Evolutionary conservation across 2,888 invertebrate genomes (phyloP), one percentile per base, ranked within the genome.

Genomic region (Protodeltote pygarga): DNA sequence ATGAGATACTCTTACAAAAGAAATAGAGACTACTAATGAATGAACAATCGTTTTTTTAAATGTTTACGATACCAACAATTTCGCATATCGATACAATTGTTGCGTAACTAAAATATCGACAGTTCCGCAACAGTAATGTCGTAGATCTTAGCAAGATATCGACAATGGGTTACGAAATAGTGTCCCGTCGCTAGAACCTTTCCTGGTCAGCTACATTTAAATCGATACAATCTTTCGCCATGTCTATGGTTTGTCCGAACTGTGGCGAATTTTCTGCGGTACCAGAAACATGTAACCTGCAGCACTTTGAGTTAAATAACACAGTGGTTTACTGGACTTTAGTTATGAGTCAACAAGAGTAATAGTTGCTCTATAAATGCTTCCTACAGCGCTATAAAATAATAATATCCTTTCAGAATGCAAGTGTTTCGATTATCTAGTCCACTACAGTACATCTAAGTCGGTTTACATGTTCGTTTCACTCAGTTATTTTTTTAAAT

Each of bases 181-280:
- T 58, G 53, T 71, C 69, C 75, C 62, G 63, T 61, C 69, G 2
- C 73, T 51, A 29, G 23, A 45, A 49, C 52, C 54, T 69, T 83
- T 83, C 81, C 83, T 77, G 73, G 73, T 74, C 51, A 47, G 69
- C 65, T 64, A 64, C 51, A 73, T 71, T 73, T 68, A 55, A 71
- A 67, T 68, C 47, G 54, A 47, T 54, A 49, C 41, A 51, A 59
- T 64, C 47, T 64, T 31, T 64, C 40, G 28, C 42, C 65, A 58
- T 65, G 60, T 29, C 59, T 49, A 64, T 5, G 20, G 33, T 8
- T 27, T 27, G 32, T 29, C 37, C 10, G 15, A 58, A 58, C 16
- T 64, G 29, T 60, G 29, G 51, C 41, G 50, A 21, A 65, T 34
- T 59, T 50, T 41, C 34, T 34, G 19, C n/a, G 28, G 28, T 34